phyloP scores from a whole-genome alignment of 2,888 invertebrate genomes.

The Morpho deidamia region DNA sequence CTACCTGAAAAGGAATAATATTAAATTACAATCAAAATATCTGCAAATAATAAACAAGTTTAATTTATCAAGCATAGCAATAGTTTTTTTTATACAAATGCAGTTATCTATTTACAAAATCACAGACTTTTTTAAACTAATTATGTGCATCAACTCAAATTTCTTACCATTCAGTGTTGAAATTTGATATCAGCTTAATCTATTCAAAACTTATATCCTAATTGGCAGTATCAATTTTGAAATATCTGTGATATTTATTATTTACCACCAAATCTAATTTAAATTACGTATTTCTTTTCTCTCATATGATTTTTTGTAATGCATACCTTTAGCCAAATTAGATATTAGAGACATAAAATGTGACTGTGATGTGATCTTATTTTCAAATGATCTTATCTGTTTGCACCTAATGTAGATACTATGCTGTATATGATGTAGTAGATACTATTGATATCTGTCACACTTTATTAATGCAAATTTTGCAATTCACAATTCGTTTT shows the following conservation, averaged over 20 bases:
- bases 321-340: too few species aligned
- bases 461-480: too few species aligned
- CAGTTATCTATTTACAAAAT: slow-evolving; percentile 57
- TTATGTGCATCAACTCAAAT: slow-evolving; percentile 25
- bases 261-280: too few species aligned
- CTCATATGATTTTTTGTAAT: too few species aligned
- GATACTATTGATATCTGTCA: too few species aligned
- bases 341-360: too few species aligned
- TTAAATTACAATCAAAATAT: slow-evolving; percentile 8
- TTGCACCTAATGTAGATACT: too few species aligned
- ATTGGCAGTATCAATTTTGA: slow-evolving; percentile 6
- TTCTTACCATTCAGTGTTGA: neutral
- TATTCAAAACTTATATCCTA: neutral
- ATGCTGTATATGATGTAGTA: too few species aligned
- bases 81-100: slow-evolving; percentile 41
- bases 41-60: slow-evolving; percentile 19
- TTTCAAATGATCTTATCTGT: too few species aligned
- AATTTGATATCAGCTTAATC: neutral
- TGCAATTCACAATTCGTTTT: too few species aligned
- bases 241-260: neutral
- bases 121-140: slow-evolving; percentile 43
- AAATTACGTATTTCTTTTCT: too few species aligned
- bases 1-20: slow-evolving; percentile 38
- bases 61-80: slow-evolving; percentile 43
- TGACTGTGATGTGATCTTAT: too few species aligned